A percentile compares a stretch with the other conserved stretches of the same genome.
phyloP scores from a whole-genome alignment of 2,888 invertebrate species.

The Stenoptilia bipunctidactyla region DNA sequence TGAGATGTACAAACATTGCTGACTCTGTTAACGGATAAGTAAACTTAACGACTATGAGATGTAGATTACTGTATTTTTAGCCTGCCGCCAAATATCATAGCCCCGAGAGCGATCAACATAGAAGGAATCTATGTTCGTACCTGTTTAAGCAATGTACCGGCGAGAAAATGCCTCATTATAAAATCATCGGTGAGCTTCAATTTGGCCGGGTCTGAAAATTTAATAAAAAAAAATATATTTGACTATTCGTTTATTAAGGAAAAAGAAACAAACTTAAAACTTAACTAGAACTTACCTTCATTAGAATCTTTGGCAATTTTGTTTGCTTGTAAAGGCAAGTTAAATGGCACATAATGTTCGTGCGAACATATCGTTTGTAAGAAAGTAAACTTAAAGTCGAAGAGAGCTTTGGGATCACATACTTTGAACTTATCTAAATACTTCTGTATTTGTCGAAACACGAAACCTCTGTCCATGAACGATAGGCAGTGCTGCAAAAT shows the following conservation, averaged over 20 bases:
- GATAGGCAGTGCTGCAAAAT: conserved; percentile 84
- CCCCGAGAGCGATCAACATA: no score
- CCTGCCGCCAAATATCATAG: no score
- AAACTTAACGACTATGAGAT: no score
- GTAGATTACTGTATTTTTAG: neutral
- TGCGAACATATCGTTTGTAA: conserved; percentile 92
- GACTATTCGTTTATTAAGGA: neutral
- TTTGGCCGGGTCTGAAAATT: conserved; percentile 59
- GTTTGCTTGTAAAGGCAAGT: conserved; percentile 85
- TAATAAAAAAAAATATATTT: neutral
- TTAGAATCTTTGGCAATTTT: conserved; percentile 44
- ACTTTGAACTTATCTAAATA: conserved; percentile 89
- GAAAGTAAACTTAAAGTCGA: conserved; percentile 93
- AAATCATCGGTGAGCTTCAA: conserved; percentile 82
- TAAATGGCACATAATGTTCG: conserved; percentile 94
- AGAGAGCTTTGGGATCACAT: conserved; percentile 83
- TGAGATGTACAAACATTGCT: no score
- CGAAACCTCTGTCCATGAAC: conserved; percentile 94
- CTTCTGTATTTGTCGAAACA: conserved; percentile 88
- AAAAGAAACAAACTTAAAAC: no score
- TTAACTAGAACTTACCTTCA: conserved; percentile 45
- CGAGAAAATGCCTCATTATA: conserved; percentile 91
- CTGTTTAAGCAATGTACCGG: conserved; percentile 87
- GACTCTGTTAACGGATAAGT: no score
- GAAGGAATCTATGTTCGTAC: no score